Conservation (phyloP, 2,113 vertebrate genomes). For the Tenebrosternarchus preto region DNA sequence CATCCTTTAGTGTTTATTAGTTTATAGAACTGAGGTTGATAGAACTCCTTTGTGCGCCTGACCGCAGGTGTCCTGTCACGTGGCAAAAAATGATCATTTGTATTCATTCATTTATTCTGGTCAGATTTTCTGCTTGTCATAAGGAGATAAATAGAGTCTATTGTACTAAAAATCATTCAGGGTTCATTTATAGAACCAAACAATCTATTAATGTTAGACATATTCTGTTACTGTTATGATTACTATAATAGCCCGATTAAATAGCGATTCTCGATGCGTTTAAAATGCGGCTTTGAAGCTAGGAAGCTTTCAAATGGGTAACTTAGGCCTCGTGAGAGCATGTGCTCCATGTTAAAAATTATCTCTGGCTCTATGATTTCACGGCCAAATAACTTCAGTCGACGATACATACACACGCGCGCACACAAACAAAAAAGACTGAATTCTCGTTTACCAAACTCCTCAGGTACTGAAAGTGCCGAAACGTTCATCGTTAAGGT, state of each 20-base stretch:
- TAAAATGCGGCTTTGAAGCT: no score
- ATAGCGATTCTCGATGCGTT: no score
- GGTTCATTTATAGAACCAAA: slow-evolving; percentile 62
- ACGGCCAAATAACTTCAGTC: no score
- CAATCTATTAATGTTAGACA: slow-evolving; percentile 34
- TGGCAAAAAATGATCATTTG: slow-evolving; percentile 66
- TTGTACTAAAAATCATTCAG: slow-evolving; percentile 59
- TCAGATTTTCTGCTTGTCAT: slow-evolving; percentile 79
- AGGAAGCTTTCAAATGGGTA: no score
- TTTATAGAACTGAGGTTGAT: slow-evolving; percentile 10
- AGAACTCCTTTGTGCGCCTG: slow-evolving; percentile 57
- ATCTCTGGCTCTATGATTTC: no score
- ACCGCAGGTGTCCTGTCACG: slow-evolving; percentile 66
- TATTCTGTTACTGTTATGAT: slow-evolving; percentile 37
- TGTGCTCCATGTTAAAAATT: no score
- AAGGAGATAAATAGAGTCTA: slow-evolving; percentile 66
- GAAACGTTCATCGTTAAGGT: no score
- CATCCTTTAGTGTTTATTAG: no score
- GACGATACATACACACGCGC: no score
- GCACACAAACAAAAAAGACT: background rate
- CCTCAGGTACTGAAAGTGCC: no score
- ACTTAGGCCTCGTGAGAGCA: no score
- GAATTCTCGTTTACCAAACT: no score
- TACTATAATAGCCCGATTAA: background rate
- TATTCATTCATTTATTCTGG: slow-evolving; percentile 74